Conservation (phyloP, 37 sponge, comb jelly and placozoan species). For the Ephydatia muelleri region DNA sequence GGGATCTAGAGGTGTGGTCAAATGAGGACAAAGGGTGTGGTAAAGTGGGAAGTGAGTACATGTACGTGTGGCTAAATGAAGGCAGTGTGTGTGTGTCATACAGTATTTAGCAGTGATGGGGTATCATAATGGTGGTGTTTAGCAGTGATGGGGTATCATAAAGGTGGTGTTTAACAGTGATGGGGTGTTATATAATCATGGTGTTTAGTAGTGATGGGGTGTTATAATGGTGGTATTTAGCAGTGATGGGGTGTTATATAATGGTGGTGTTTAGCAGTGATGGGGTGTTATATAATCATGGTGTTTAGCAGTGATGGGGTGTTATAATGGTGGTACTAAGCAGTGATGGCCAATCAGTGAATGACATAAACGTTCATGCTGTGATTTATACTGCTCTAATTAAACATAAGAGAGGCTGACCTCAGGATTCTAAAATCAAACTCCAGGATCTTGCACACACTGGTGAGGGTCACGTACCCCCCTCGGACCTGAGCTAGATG, state of each 20-base stretch:
- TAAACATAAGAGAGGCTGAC: constrained; percentile 6
- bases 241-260: neutral
- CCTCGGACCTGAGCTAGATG: constrained; percentile 37
- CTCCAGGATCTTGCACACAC: constrained; percentile 4
- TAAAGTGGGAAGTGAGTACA: neutral
- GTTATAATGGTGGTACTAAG: too few species aligned
- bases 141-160: neutral
- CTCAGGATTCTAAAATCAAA: constrained; percentile 61
- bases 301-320: neutral
- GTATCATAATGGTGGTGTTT: neutral
- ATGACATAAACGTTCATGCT: too few species aligned
- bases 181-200: neutral
- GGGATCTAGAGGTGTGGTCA: constrained; percentile 44
- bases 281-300: neutral
- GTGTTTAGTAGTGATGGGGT: neutral
- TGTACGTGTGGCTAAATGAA: too few species aligned
- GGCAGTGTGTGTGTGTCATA: neutral
- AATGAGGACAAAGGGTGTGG: neutral
- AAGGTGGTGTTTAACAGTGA: neutral
- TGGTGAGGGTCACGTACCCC: constrained; percentile 34
- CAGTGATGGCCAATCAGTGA: too few species aligned
- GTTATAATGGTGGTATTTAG: neutral
- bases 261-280: neutral
- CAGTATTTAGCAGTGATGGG: neutral
- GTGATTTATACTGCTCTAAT: neutral